Evolutionary conservation across 2,113 vertebrate genomes (phyloP).

Genomic region (Corvus moneduloides): DNA sequence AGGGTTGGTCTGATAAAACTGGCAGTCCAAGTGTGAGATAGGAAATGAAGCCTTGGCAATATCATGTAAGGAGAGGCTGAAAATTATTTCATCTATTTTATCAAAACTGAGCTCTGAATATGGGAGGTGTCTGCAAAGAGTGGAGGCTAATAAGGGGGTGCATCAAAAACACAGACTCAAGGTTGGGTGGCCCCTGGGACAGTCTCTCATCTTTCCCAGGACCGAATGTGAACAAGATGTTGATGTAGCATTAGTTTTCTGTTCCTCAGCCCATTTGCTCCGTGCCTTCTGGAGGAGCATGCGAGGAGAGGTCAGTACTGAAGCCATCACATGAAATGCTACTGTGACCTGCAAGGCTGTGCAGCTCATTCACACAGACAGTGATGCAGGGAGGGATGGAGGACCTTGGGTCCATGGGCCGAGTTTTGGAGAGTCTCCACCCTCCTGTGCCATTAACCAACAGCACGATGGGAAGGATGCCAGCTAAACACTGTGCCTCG

Average conservation of each 20-base stretch:
- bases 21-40: not conserved
- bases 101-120: not conserved
- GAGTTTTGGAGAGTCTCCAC: not conserved
- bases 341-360: not conserved
- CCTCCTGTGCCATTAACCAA: not conserved
- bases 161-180: not conserved
- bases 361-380: not conserved
- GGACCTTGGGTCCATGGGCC: not conserved
- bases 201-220: not conserved
- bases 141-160: not conserved
- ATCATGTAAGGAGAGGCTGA: not conserved
- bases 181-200: not conserved
- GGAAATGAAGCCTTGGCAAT: not conserved
- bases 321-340: not conserved
- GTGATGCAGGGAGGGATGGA: not conserved
- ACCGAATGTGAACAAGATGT: not conserved
- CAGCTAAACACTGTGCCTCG: not conserved
- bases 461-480: accelerated
- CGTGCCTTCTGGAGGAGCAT: not conserved
- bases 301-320: accelerated
- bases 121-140: not conserved
- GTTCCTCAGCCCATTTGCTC: not conserved
- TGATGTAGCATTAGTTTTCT: not conserved
- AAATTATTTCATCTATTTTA: not conserved
- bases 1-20: not conserved